Conservation (phyloP, 2,797 vertebrate species). For the Neosalanx taihuensis region DNA sequence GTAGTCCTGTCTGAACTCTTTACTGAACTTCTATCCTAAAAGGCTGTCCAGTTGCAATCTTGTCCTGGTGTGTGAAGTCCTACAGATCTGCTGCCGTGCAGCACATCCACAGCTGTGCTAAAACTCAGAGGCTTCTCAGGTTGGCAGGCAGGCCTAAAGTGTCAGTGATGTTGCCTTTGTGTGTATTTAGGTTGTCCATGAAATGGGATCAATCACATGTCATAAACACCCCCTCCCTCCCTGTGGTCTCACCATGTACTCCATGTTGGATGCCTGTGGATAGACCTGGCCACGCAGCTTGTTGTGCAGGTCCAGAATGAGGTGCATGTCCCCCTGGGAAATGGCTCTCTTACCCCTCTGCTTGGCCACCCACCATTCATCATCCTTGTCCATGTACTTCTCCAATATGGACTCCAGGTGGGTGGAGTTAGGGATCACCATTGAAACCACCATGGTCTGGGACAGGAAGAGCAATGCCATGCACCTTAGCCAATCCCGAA, state of each 20-base stretch:
- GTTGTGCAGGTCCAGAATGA: slow-evolving; percentile 96
- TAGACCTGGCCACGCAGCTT: slow-evolving; percentile 93
- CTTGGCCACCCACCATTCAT: slow-evolving; percentile 86
- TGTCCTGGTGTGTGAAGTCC: background rate
- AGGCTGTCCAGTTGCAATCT: background rate
- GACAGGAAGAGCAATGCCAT: slow-evolving; percentile 75
- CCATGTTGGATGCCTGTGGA: slow-evolving; percentile 97
- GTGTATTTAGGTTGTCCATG: no score
- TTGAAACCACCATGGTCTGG: slow-evolving; percentile 67
- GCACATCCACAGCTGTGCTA: background rate
- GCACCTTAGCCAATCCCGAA: slow-evolving; percentile 69
- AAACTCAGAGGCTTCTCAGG: background rate
- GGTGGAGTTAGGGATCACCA: slow-evolving; percentile 70
- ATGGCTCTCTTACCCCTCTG: slow-evolving; percentile 91
- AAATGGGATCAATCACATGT: no score
- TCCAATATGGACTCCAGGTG: slow-evolving; percentile 81
- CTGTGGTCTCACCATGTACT: slow-evolving; percentile 86
- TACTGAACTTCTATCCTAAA: background rate
- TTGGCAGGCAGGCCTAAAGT: no score
- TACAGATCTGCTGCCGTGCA: background rate
- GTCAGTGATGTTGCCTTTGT: no score
- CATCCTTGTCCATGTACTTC: slow-evolving; percentile 86
- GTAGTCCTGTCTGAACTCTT: background rate
- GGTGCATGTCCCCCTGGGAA: slow-evolving; percentile 92
- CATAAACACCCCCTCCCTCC: no score